Evolutionary conservation across 2,888 invertebrate genomes (phyloP), one percentile per base, ranked within the genome.

Genomic region (Teinopalpus imperialis): DNA sequence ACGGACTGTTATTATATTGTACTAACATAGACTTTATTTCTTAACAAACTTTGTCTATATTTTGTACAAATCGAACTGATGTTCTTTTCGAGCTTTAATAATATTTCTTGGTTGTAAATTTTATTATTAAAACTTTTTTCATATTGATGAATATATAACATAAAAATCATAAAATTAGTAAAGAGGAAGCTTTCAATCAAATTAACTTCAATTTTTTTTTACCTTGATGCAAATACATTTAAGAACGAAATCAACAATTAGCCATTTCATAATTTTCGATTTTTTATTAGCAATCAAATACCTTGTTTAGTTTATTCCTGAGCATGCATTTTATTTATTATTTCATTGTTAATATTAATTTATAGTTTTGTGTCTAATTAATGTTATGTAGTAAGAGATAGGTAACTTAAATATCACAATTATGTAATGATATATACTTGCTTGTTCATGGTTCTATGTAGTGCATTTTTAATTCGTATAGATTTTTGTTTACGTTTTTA

Each of bases 41-140:
- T 46, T 45, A 49, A 45, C 42, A 39, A 27, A 43, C 43, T 51
- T 51, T 56, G 53, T 62, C 55, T 39, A 53, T 54, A 54, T 56
- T 72, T 72, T 85, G 77, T 82, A 83, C 75, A 81, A 78, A 66
- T 53, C 49, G 69, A 79, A 77, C 69, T 77, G 68, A 74, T 76
- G 81, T 85, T 90, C 87, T 89, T 86, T 53, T 82, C 80, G 75
- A 90, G 85, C 86, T 87, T 88, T 87, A 82, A 86, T 78, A 69
- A 61, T 81, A 83, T 80, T 69, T 78, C 31, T 82, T 86, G 81
- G 79, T 83, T 83, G 86, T 89, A 87, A 72, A 80, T 81, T 78
- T 86, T 83, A 79, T 85, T 79, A 86, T 82, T 87, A 86, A 85
- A 69, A 76, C 77, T 76, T 80, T 77, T 75, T 73, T n/a, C n/a